phyloP scores from a whole-genome alignment of 2,888 invertebrate genomes.

The Cephonodes hylas region DNA sequence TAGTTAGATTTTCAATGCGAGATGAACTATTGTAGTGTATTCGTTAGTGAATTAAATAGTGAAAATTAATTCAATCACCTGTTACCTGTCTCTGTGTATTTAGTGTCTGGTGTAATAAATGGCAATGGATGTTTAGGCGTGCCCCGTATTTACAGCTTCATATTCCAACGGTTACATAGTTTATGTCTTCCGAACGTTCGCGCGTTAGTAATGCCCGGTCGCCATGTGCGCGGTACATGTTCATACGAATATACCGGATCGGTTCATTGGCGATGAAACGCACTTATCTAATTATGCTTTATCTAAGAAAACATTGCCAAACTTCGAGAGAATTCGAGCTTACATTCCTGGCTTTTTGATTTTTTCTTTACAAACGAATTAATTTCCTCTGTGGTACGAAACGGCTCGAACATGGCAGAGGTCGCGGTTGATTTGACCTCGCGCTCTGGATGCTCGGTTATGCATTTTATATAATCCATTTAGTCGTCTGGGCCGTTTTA shows the following conservation, averaged over 20 bases:
- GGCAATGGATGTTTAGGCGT: slow-evolving; percentile 5
- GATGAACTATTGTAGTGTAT: slow-evolving; percentile 38
- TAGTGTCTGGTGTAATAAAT: slow-evolving; percentile 6
- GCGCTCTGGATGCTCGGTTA: not conserved
- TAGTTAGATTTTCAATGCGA: slow-evolving; percentile 63
- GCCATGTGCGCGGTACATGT: not conserved
- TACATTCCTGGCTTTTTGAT: slow-evolving; percentile 65
- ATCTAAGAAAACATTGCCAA: slow-evolving; percentile 57
- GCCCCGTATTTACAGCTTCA: slow-evolving; percentile 4
- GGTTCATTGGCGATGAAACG: not conserved
- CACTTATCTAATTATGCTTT: slow-evolving; percentile 31
- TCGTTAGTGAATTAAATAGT: slow-evolving; percentile 8
- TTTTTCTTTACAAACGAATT: slow-evolving; percentile 32
- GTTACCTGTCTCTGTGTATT: not conserved
- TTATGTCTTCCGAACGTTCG: slow-evolving; percentile 2
- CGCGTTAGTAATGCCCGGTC: not conserved
- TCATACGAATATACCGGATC: not conserved
- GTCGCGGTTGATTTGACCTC: not conserved
- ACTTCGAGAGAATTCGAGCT: slow-evolving; percentile 45
- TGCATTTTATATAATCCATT: not conserved
- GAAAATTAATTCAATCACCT: slow-evolving; percentile 14
- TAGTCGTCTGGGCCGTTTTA: not conserved
- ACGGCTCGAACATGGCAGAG: not conserved
- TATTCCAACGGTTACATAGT: slow-evolving; percentile 3
- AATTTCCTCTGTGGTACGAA: not conserved